A percentile compares a stretch with the other conserved stretches of the same genome.
phyloP scores from a whole-genome alignment of 2,113 vertebrate species.

The Laticauda colubrina region DNA sequence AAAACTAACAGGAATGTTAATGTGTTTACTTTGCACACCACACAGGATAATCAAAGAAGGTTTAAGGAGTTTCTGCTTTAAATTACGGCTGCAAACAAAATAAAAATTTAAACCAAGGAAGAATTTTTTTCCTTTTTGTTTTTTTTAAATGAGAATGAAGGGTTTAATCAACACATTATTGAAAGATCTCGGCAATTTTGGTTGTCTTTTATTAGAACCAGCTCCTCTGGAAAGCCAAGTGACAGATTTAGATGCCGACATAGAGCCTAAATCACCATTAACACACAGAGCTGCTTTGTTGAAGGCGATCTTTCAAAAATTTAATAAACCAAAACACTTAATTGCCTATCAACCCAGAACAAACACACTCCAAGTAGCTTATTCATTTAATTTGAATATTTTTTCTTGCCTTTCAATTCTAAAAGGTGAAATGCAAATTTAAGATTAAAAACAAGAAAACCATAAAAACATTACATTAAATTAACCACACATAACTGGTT shows the following conservation, averaged over 20 bases:
- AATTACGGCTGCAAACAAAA: neutral
- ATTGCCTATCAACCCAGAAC: neutral
- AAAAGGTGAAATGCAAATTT: neutral
- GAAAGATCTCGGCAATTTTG: neutral
- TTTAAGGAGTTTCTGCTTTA: slow-evolving; percentile 17
- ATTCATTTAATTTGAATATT: neutral
- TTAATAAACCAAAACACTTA: neutral
- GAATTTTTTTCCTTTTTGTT: neutral
- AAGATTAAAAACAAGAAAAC: neutral
- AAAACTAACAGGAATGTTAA: neutral
- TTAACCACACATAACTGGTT: neutral
- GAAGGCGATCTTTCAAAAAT: neutral
- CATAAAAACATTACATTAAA: neutral
- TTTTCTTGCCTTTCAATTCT: neutral
- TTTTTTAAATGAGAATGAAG: neutral
- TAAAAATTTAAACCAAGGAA: neutral
- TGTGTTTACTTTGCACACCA: neutral
- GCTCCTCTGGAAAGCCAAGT: neutral
- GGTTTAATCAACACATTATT: neutral
- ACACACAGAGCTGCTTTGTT: neutral
- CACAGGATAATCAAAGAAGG: neutral
- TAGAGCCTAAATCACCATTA: neutral
- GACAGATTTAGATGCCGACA: neutral
- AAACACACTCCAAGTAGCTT: neutral
- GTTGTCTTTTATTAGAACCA: neutral